Conservation (phyloP, 2,797 vertebrate genomes). For the Lepidocolaptes lacrymiger region DNA sequence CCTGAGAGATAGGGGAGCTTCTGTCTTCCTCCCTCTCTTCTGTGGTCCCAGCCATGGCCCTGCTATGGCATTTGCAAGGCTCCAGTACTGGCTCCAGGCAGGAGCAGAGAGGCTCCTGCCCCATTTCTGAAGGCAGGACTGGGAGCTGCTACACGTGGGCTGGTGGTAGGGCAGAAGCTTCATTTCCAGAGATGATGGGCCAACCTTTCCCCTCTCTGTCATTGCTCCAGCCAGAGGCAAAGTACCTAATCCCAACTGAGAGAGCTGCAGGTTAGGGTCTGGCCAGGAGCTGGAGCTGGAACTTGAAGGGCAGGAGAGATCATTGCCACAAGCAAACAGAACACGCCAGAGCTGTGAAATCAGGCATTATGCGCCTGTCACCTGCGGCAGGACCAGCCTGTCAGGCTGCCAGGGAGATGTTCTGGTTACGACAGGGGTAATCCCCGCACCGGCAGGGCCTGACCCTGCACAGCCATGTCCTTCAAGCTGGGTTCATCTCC, state of each 20-base stretch:
- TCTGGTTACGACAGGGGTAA: neutral
- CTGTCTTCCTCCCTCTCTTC: neutral
- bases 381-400: accelerated
- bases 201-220: neutral
- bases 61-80: neutral
- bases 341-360: constrained; percentile 5
- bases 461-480: neutral
- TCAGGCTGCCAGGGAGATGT: neutral
- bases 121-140: neutral
- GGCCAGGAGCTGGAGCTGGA: neutral
- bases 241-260: neutral
- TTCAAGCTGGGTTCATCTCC: constrained; percentile 31
- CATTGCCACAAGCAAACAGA: neutral
- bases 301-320: neutral
- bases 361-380: constrained; percentile 44
- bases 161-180: neutral
- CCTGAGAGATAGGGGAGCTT: neutral
- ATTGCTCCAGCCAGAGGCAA: neutral
- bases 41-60: neutral
- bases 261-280: neutral
- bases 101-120: neutral
- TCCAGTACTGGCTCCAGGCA: neutral
- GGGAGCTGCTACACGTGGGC: neutral
- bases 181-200: neutral
- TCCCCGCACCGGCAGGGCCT: accelerated